Evolutionary conservation across 2,797 vertebrate genomes (phyloP), one percentile per base, ranked within the genome.

Genomic region (Hemibagrus guttatus): DNA sequence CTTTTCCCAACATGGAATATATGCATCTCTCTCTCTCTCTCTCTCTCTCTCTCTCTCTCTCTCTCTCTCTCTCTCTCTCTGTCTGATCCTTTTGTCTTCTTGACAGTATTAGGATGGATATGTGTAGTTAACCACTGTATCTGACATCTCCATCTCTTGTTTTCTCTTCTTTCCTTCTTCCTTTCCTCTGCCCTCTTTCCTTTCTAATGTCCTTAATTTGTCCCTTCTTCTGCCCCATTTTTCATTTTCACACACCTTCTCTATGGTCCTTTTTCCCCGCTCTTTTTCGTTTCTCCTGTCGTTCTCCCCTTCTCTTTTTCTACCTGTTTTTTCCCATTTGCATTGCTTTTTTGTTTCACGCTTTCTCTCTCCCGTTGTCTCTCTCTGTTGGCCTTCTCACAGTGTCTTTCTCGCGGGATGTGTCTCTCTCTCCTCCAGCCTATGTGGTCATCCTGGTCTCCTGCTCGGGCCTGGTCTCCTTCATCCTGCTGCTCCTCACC

Each of bases 361-460:
- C 46, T 69, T 35, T 68, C 64, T 56, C 11, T 83, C 46, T 56
- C 28, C n/a, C 8, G 8, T 23, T 54, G 26, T 54, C 58, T 31
- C 56, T 81, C 6, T 66, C 63, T 52, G 80, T 81, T 21, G 42
- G 31, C 61, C 61, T 31, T 28, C 42, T 88, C 91, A 87, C 92
- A 95, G 95, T 96, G 80, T 96, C 95, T 90, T 95, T 95, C 84
- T 94, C 96, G 90, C 95, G 96, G 92, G 93, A 94, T 26, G 95
- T 95, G 69, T 94, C 96, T 89, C 94, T 96, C 88, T 95, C 95
- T 90, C 96, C 97, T 91, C 97, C 97, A 72, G 96, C 97, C 39
- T 97, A 97, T 81, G 96, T 97, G n/a, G 95, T 98, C 94, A 97
- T 98, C 90, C 95, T 98, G 94, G 96, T 98, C 93, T 98, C 97